phyloP scores from a whole-genome alignment of 2,888 invertebrate genomes.

The Podabrus alpinus region DNA sequence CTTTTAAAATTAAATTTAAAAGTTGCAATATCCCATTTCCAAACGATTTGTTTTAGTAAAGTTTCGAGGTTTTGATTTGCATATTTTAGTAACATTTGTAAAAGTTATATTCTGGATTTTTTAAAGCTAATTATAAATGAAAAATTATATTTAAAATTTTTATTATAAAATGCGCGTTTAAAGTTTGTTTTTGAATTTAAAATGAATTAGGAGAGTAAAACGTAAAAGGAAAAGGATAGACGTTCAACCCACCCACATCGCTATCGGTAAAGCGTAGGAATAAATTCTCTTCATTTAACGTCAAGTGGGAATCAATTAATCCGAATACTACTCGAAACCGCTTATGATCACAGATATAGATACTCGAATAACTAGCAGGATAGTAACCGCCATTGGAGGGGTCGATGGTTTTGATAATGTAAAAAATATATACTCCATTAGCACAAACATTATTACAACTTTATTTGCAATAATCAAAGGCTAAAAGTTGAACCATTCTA shows the following conservation, averaged over 20 bases:
- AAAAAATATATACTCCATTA: not conserved
- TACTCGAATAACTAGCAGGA: not conserved
- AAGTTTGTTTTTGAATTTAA: not conserved
- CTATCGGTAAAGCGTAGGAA: not conserved
- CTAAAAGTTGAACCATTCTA: too few species aligned
- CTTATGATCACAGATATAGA: not conserved
- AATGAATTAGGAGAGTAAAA: not conserved
- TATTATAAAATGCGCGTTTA: not conserved
- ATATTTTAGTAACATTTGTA: not conserved
- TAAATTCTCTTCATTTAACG: not conserved
- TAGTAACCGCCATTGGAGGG: not conserved
- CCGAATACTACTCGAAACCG: not conserved
- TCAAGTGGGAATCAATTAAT: not conserved
- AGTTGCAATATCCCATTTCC: conserved; percentile 2
- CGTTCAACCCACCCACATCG: not conserved
- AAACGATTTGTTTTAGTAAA: conserved; percentile 4
- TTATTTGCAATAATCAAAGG: too few species aligned
- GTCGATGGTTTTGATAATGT: not conserved
- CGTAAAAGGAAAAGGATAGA: not conserved
- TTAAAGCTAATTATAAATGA: not conserved
- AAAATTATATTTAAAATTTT: not conserved
- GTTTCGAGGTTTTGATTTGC: not conserved
- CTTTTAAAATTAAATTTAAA: conserved; percentile 4
- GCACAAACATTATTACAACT: too few species aligned
- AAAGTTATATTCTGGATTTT: not conserved